Conservation (phyloP, 2,797 vertebrate species). For the Sebastolobus altivelis region DNA sequence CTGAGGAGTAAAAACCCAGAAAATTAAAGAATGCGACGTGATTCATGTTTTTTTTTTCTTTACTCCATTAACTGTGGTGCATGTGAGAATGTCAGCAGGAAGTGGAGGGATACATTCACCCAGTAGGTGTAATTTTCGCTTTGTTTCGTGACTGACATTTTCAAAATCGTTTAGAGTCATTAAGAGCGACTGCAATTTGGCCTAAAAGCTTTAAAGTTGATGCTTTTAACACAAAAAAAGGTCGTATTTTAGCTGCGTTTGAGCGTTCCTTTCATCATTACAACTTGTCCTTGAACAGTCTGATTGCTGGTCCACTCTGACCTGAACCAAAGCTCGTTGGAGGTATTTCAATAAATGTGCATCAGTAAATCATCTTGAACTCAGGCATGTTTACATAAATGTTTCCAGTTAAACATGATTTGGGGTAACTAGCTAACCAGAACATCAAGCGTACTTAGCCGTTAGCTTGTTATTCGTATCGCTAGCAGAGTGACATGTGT, state of each 20-base stretch:
- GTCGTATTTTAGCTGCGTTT: background rate
- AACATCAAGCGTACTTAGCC: background rate
- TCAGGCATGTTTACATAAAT: background rate
- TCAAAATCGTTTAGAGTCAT: background rate
- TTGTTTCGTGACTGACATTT: constrained; percentile 40
- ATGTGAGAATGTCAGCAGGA: constrained; percentile 20
- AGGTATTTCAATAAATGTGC: background rate
- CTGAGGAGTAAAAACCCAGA: constrained; percentile 38
- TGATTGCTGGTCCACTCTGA: background rate
- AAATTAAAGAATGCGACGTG: constrained; percentile 50
- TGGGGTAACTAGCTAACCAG: too few species aligned
- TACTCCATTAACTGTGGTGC: constrained; percentile 46
- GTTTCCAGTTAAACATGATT: background rate
- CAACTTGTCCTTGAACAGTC: background rate
- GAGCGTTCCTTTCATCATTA: background rate
- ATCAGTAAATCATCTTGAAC: background rate
- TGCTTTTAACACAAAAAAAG: background rate
- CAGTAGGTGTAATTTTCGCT: constrained; percentile 15
- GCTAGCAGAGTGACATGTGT: background rate
- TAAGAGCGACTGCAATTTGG: constrained; percentile 2
- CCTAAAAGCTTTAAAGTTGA: constrained; percentile 3
- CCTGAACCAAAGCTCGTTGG: background rate
- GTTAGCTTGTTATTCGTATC: background rate
- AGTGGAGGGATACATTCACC: background rate
- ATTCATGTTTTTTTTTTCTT: constrained; percentile 33